Conservation (phyloP, 2,113 vertebrate species). For the Alces alces region DNA sequence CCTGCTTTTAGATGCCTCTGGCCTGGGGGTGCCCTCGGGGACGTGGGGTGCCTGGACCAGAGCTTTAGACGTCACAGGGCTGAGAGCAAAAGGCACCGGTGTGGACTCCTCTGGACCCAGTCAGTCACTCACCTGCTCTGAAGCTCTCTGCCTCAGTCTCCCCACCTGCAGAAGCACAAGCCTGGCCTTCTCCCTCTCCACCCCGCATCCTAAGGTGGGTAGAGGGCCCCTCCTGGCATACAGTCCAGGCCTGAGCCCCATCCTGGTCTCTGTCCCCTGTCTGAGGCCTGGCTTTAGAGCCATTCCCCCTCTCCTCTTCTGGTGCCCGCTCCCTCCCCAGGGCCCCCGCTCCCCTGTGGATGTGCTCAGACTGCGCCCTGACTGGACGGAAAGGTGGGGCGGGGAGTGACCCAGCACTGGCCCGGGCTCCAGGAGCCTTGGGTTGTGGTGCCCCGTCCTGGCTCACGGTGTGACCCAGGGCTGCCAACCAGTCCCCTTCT, state of each 20-base stretch:
- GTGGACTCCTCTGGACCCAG: not conserved
- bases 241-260: not conserved
- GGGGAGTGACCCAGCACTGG: not conserved
- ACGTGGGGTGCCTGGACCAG: not conserved
- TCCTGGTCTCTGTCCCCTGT: not conserved
- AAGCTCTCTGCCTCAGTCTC: not conserved
- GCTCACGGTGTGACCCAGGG: not conserved
- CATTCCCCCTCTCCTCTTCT: not conserved
- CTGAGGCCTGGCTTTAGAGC: not conserved
- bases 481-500: not conserved
- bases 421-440: not conserved
- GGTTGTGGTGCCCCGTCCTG: accelerated
- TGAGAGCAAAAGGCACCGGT: not conserved
- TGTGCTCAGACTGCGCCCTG: not conserved
- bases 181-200: not conserved
- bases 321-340: not conserved
- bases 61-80: not conserved
- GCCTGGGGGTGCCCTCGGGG: not conserved
- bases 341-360: not conserved
- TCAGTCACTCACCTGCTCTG: not conserved
- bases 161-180: not conserved
- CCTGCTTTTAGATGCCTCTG: not conserved
- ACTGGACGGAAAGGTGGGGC: not conserved
- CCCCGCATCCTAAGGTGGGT: not conserved
- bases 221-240: not conserved